Evolutionary conservation across 2,113 vertebrate genomes (phyloP), one percentile per base, ranked within the genome.

Genomic region (Lepidothrix coronata): DNA sequence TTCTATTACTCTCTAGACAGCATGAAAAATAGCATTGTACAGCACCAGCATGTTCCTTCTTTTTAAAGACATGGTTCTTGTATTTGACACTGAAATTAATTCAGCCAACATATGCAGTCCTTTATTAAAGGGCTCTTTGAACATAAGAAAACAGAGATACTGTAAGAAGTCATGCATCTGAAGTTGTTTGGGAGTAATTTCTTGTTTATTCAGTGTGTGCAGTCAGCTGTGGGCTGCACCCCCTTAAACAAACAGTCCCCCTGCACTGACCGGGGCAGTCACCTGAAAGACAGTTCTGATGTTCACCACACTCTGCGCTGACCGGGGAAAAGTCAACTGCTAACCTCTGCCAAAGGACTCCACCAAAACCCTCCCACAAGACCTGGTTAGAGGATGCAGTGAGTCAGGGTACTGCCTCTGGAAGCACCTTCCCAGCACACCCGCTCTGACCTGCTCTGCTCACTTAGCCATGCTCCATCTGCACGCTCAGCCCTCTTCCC

Each of bases 301-400:
- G 48, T 4, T 33, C 52, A 18, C 57, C 39, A 7, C 14, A 5
- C 22, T 0, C 43, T 14, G 57, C 0, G 1, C 2, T 6, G 39
- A 15, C 18, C 5, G 46, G 22, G 44, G 28, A 33, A 7, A 15
- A 49, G 59, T 68, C 59, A 48, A n/a, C 37, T 33, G 11, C 33
- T 70, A 7, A 7, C 16, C 63, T 7, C 25, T 35, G 39, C 55
- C 37, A 1, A 11, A 39, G 76, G 65, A 24, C 46, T 44, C 21
- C 11, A 5, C 14, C 46, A 5, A 24, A 16, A 17, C 4, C 3
- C 49, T 71, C 27, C 58, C 12, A 0, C 1, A 4, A 5, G 37
- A 37, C 84, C 76, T 2, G 63, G 51, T 6, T 4, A 2, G 37
- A 59, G 75, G 62, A 17, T 2, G 4, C 37, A 2, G 49, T 13